Evolutionary conservation across 2,113 vertebrate species (phyloP), one percentile per base, ranked within the genome.

Genomic region (Ellobius talpinus): DNA sequence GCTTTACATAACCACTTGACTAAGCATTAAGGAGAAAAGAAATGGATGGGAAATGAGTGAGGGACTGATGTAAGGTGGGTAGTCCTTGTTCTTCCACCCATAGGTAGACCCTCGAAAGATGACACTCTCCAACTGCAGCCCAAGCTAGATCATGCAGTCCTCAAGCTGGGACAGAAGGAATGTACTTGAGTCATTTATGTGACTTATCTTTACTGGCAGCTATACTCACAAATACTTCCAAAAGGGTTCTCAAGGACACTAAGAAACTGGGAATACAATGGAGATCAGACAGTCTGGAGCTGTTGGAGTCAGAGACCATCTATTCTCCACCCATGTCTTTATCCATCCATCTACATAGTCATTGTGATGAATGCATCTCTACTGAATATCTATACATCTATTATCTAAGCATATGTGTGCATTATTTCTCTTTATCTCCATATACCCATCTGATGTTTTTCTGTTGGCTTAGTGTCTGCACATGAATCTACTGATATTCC

Each of bases 191-290:
- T 14, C 2, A 1, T 84, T 3, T 21, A 29, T 74, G 12, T 73
- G 9, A 65, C 39, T 79, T 24, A 13, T 52, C 42, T 90, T 63
- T 19, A 7, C 72, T 23, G 5, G 9, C 31, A 10, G 11, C 3
- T 89, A 42, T 61, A 73, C 36, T 72, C 23, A 47, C 14, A n/a
- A 26, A 76, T 70, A 29, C 13, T 63, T 93, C 55, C 26, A 76
- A 65, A 84, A 70, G 45, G 26, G 81, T 33, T 91, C 95, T 88
- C 14, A 90, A 88, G 52, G 76, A 29, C 70, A 63, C 79, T 61
- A 39, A 8, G 61, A 29, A 16, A 81, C 11, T 63, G 50, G 82
- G 39, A 93, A 39, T 58, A 36, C 13, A 79, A 14, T 23, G 19
- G 72, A 45, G 61, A 31, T 42, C 58, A 68, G 77, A 89, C 52